phyloP scores from a whole-genome alignment of 2,888 invertebrate genomes.

The Plusia festucae region DNA sequence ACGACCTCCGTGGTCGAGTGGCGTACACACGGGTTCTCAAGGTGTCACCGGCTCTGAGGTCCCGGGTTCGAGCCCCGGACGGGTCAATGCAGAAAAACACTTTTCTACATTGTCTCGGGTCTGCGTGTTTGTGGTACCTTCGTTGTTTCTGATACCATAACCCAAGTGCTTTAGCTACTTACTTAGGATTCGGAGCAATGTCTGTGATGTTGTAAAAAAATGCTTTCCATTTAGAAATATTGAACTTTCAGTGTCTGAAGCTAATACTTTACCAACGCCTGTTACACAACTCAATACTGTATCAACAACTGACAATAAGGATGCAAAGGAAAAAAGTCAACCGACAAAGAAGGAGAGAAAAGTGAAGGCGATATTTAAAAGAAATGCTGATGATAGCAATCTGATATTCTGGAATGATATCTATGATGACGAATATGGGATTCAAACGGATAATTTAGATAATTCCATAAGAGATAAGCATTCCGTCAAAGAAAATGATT shows the following conservation, averaged over 20 bases:
- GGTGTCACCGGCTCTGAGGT: no score
- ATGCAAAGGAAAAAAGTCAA: not conserved
- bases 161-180: no score
- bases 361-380: conserved; percentile 70
- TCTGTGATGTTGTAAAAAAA: no score
- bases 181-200: no score
- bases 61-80: no score
- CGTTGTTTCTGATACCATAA: no score
- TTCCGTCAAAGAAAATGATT: conserved; percentile 55
- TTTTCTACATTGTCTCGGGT: no score
- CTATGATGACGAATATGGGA: conserved; percentile 82
- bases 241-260: conserved; percentile 30
- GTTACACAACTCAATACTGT: not conserved
- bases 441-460: conserved; percentile 68
- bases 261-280: conserved; percentile 1
- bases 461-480: conserved; percentile 63
- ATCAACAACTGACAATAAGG: conserved; percentile 7
- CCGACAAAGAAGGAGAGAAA: not conserved
- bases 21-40: no score
- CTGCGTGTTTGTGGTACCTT: no score
- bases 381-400: conserved; percentile 69
- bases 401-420: conserved; percentile 80
- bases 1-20: no score
- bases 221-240: not conserved
- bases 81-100: no score